Percentiles rank a stretch among this genome's conserved stretches.
These are phyloP conservation scores for Callosobruchus maculatus DNA, from an alignment of 2,888 invertebrate species.

Conservation along the genomic window DNA sequence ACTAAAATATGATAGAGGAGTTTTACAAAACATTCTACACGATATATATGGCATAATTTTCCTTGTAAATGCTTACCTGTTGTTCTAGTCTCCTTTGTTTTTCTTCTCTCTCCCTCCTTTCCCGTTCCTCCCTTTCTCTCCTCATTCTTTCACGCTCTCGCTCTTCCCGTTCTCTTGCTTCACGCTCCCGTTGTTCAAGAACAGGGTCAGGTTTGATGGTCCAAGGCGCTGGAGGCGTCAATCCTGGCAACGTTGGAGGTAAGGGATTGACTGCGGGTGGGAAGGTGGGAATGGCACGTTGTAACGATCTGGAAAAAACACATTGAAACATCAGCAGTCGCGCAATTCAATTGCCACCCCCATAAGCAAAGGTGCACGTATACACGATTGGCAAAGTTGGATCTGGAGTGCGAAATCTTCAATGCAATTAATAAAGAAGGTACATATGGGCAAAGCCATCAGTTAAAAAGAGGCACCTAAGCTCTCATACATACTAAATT, in stretches of 20 bases:
- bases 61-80: conserved; percentile 50
- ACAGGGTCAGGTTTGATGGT: conserved; percentile 64
- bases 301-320: conserved; percentile 48
- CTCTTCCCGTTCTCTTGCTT: conserved; percentile 58
- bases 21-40: too few relatives aligned
- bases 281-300: conserved; percentile 54
- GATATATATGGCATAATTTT: too few relatives aligned
- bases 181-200: conserved; percentile 54
- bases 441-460: too few relatives aligned
- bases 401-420: too few relatives aligned
- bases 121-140: conserved; percentile 58
- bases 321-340: background rate
- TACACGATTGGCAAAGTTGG: too few relatives aligned
- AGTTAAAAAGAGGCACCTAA: too few relatives aligned
- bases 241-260: conserved; percentile 49
- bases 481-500: too few relatives aligned
- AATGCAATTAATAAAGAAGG: too few relatives aligned
- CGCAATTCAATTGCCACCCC: too few relatives aligned
- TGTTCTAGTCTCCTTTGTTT: conserved; percentile 49
- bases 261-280: conserved; percentile 50
- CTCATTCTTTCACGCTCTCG: conserved; percentile 56
- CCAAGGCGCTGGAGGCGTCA: conserved; percentile 53
- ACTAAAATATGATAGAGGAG: too few relatives aligned
- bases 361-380: too few relatives aligned
- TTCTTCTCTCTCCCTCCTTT: conserved; percentile 56